Conservation (phyloP, 2,113 vertebrate genomes). For the Xenopus tropicalis region DNA sequence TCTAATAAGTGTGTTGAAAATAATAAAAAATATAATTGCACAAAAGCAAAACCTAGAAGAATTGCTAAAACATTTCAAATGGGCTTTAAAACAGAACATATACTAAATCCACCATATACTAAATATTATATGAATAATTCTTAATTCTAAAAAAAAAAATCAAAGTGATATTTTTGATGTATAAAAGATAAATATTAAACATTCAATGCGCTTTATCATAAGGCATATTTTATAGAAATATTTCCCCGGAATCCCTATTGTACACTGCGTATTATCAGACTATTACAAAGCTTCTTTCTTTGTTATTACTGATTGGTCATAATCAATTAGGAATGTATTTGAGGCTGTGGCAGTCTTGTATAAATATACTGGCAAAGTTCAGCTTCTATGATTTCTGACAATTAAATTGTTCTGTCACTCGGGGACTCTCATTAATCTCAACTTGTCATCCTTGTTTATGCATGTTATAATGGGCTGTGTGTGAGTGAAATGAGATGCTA, state of each 20-base stretch:
- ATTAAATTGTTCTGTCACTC: slow-evolving; percentile 95
- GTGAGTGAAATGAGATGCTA: slow-evolving; percentile 70
- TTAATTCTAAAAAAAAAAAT: no score
- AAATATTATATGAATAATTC: no score
- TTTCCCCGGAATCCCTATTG: slow-evolving; percentile 61
- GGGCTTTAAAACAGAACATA: no score
- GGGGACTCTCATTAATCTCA: slow-evolving; percentile 95
- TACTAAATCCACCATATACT: no score
- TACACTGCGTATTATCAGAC: slow-evolving; percentile 58
- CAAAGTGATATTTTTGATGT: no score
- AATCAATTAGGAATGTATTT: slow-evolving; percentile 88
- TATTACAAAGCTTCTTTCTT: slow-evolving; percentile 64
- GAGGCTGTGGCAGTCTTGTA: slow-evolving; percentile 76
- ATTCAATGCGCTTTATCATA: slow-evolving; percentile 44
- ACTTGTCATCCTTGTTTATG: slow-evolving; percentile 98
- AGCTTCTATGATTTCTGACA: slow-evolving; percentile 89
- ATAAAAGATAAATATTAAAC: no score
- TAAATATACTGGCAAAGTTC: slow-evolving; percentile 89
- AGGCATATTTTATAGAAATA: slow-evolving; percentile 62
- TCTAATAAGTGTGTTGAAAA: no score
- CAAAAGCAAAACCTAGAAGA: no score
- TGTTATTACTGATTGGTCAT: slow-evolving; percentile 86
- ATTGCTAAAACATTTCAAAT: no score
- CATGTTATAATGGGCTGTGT: slow-evolving; percentile 80
- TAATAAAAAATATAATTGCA: no score